phyloP scores from a whole-genome alignment of 2,888 invertebrate genomes.

The Norana najaformis region DNA sequence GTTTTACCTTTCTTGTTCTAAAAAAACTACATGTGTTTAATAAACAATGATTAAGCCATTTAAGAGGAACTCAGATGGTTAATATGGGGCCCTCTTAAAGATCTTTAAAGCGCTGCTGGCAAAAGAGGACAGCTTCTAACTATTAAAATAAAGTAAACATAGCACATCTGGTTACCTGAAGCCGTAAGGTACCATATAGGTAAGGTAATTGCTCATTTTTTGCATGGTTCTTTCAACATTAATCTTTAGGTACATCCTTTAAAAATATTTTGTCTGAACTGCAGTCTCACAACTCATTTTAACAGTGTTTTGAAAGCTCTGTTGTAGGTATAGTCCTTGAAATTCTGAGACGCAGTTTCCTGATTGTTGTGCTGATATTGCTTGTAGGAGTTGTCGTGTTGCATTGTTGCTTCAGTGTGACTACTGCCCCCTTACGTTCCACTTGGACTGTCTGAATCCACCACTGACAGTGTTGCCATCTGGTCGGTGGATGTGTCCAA shows the following conservation, averaged over 20 bases:
- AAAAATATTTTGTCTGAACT: neutral
- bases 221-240: too few relatives aligned
- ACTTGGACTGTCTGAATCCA: conserved; percentile 91
- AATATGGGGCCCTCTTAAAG: too few relatives aligned
- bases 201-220: too few relatives aligned
- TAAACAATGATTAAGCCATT: too few relatives aligned
- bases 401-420: conserved; percentile 89
- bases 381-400: conserved; percentile 74
- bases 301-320: neutral
- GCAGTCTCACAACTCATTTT: neutral
- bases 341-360: neutral
- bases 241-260: too few relatives aligned
- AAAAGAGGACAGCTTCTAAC: too few relatives aligned
- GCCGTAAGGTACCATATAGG: too few relatives aligned
- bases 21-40: too few relatives aligned
- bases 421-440: conserved; percentile 86
- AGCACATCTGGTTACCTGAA: too few relatives aligned
- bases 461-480: conserved; percentile 85
- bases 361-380: neutral
- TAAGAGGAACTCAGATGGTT: neutral
- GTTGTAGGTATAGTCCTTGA: neutral
- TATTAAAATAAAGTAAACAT: too few relatives aligned
- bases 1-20: neutral
- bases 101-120: too few relatives aligned
- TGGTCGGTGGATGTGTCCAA: conserved; percentile 96